Percentiles rank a stretch among this genome's conserved stretches.
Conservation (phyloP, 2,888 invertebrate species). For the Sesia apiformis region DNA sequence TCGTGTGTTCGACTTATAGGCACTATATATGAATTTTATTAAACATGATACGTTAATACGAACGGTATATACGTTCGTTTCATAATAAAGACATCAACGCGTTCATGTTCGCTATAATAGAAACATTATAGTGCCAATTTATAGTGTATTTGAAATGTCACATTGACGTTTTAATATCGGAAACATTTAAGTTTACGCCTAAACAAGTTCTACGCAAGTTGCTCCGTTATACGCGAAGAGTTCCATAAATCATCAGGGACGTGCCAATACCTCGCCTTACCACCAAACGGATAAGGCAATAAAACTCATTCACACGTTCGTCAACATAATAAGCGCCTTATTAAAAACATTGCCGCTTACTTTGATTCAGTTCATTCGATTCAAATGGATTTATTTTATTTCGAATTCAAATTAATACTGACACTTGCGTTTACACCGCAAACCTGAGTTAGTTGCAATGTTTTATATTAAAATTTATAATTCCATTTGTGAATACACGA, state of each 20-base stretch:
- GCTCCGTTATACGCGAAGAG: conserved; percentile 11
- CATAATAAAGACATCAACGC: conserved; percentile 20
- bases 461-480: conserved; percentile 51
- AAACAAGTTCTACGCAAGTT: background rate
- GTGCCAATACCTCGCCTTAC: conserved; percentile 47
- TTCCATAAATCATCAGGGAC: conserved; percentile 58
- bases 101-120: background rate
- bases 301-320: conserved; percentile 72
- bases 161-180: background rate
- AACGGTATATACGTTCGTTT: background rate
- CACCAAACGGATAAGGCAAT: conserved; percentile 57
- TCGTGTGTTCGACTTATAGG: too few species aligned
- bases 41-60: too few species aligned
- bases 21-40: too few species aligned
- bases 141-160: too few species aligned
- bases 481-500: conserved; percentile 41
- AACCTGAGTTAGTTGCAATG: conserved; percentile 30
- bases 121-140: too few species aligned
- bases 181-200: background rate
- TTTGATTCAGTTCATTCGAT: conserved; percentile 32
- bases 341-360: conserved; percentile 51
- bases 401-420: conserved; percentile 47
- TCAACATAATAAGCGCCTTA: conserved; percentile 66
- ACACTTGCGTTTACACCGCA: conserved; percentile 41
- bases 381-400: conserved; percentile 18